Conservation (phyloP, 2,888 invertebrate genomes). For the Scelioninae gen. 1 region DNA sequence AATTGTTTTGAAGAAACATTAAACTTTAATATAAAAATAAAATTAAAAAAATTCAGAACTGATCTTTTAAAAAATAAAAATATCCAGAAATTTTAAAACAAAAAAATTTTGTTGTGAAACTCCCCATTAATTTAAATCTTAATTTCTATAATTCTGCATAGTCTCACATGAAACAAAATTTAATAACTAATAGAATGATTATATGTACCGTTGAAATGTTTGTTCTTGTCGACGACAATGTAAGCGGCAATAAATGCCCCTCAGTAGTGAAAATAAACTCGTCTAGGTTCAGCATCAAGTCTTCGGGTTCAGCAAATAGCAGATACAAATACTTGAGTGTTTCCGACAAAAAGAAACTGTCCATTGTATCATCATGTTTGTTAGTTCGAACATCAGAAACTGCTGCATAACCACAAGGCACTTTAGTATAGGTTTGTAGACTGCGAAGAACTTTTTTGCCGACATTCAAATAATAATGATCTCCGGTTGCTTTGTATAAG, state of each 20-base stretch:
- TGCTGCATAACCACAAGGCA: conserved; percentile 98
- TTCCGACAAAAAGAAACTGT: conserved; percentile 98
- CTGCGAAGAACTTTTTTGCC: conserved; percentile 95
- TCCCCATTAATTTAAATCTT: no score
- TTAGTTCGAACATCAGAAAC: conserved; percentile 97
- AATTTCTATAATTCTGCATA: no score
- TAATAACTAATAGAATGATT: no score
- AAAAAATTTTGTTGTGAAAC: no score
- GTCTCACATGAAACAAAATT: background rate
- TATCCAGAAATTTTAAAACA: no score
- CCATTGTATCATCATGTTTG: conserved; percentile 97
- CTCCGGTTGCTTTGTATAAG: conserved; percentile 96
- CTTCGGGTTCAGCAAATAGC: conserved; percentile 94
- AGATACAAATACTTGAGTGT: conserved; percentile 98
- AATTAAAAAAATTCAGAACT: no score
- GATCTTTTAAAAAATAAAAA: no score
- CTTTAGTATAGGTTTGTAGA: conserved; percentile 94
- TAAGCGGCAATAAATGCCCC: conserved; percentile 96
- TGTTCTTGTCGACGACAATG: conserved; percentile 88
- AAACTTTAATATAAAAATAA: no score
- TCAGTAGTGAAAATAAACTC: conserved; percentile 96
- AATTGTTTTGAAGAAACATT: no score
- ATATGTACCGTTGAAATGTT: conserved; percentile 85
- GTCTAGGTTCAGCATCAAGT: conserved; percentile 92
- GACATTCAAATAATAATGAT: conserved; percentile 97